These are phyloP conservation scores for Opisthograptis luteolata DNA, from an alignment of 2,888 invertebrate genomes.

Conservation along the genomic window DNA sequence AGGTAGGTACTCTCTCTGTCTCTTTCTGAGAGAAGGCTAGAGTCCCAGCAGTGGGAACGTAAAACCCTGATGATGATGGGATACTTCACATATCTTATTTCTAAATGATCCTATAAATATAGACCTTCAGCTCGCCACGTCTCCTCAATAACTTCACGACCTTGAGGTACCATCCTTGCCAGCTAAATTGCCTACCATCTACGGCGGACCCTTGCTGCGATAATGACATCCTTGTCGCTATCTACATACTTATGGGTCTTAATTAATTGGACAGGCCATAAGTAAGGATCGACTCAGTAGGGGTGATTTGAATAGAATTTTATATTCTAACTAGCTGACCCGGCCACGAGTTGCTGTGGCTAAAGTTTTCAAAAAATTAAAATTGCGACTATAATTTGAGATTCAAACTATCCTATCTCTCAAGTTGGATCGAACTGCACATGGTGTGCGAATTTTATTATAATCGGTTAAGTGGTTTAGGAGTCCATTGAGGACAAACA, in stretches of 20 bases:
- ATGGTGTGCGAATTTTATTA: too few relatives aligned
- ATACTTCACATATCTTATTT: not conserved
- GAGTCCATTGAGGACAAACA: too few relatives aligned
- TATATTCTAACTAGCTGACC: conserved; percentile 35
- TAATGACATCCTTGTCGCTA: conserved; percentile 72
- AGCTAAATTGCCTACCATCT: conserved; percentile 76
- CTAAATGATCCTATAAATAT: not conserved
- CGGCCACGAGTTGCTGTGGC: too few relatives aligned
- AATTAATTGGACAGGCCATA: conserved; percentile 54
- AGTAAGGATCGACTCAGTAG: conserved; percentile 40
- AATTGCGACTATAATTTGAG: too few relatives aligned
- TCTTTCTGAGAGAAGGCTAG: too few relatives aligned
- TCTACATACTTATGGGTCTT: conserved; percentile 60
- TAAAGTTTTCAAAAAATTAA: too few relatives aligned
- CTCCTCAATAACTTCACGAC: conserved; percentile 58
- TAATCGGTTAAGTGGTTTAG: too few relatives aligned
- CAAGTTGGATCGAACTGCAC: too few relatives aligned
- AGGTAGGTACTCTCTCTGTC: too few relatives aligned
- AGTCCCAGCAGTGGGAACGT: too few relatives aligned
- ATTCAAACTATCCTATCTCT: too few relatives aligned
- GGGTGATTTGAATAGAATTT: conserved; percentile 35
- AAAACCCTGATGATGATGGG: too few relatives aligned
- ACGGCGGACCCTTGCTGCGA: conserved; percentile 57
- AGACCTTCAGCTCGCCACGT: conserved; percentile 55
- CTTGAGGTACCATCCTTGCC: conserved; percentile 69